Evolutionary conservation across 2,797 vertebrate species (phyloP).

Genomic region (Anableps anableps): DNA sequence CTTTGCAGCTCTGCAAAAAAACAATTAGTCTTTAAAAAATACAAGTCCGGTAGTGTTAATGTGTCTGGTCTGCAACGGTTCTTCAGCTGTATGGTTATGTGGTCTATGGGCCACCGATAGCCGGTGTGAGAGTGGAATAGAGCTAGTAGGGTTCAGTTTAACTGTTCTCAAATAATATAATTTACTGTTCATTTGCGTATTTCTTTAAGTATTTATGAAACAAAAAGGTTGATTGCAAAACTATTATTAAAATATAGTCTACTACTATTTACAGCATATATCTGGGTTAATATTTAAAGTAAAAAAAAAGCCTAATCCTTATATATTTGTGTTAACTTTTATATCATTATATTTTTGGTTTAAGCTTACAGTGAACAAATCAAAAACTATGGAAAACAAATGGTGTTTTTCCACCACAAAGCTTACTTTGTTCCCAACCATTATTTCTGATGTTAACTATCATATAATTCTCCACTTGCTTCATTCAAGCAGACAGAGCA

Average conservation of each 20-base stretch:
- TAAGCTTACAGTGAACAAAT: neutral
- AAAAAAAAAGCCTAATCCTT: neutral
- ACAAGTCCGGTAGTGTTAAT: conserved; percentile 87
- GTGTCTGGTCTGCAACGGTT: conserved; percentile 29
- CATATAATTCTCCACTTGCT: neutral
- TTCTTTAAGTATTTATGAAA: neutral
- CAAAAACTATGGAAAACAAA: neutral
- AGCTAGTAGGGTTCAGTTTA: neutral
- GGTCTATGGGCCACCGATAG: conserved; percentile 12
- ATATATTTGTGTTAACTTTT: neutral
- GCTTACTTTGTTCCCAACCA: neutral
- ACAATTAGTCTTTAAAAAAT: conserved; percentile 91
- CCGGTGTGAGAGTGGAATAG: neutral
- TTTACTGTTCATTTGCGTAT: neutral
- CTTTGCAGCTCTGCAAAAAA: conserved; percentile 92
- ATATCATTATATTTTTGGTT: neutral
- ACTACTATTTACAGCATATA: neutral
- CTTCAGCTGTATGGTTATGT: conserved; percentile 10
- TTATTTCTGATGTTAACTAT: neutral
- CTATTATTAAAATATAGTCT: neutral
- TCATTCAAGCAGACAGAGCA: neutral
- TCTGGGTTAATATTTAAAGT: neutral
- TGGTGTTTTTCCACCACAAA: neutral
- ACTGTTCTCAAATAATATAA: conserved; percentile 30
- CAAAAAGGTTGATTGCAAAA: neutral